Base-by-base conservation (phyloP, 2,888 invertebrate genomes). In the Orthosia cruda region DNA sequence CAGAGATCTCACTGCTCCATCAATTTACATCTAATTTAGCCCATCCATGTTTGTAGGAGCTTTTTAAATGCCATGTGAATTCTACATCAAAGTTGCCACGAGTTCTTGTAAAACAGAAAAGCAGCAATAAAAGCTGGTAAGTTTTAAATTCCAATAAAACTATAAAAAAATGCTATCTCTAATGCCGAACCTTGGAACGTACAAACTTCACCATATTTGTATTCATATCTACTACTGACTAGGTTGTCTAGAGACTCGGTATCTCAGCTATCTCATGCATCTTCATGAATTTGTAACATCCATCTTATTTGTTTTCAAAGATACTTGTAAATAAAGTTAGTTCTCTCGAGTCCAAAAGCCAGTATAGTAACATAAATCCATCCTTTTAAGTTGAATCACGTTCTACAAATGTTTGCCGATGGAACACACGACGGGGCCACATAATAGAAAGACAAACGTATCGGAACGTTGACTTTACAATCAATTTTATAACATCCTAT, bases 391-490 rank as follows among this genome's bases (percentile, higher is more conserved):
- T 94, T 92, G 90, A 93, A 94, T 94, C 95, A 95, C 95, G 95
- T 95, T 94, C 94, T 88, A 91, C 94, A 94, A 95, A 95, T 94
- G 93, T 95, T 95, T 94, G 91, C 92, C 89, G 91, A 91, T 90
- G 89, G 90, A 93, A 92, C 93, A 94, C 91, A 94, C 91, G 89
- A 90, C 81, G 89, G 89, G 65, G 91, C 90, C 89, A 90, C 88
- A 91, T 95, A 94, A 94, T 94, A 92, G 92, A 89, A 93, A 92
- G 92, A 92, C 93, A 94, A 93, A 94, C 92, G 91, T 89, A 92
- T 92, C 89, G 90, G 87, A 92, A 93, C 89, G 93, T 92, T 88
- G 85, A 88, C 89, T 92, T 89, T 90, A 83, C 89, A 90, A 92
- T 92, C 91, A 91, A 92, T 90, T 89, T 85, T 62, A 73, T 80